Evolutionary conservation across 2,888 invertebrate species (phyloP), one percentile per base, ranked within the genome.

Genomic region (Eilema depressum): DNA sequence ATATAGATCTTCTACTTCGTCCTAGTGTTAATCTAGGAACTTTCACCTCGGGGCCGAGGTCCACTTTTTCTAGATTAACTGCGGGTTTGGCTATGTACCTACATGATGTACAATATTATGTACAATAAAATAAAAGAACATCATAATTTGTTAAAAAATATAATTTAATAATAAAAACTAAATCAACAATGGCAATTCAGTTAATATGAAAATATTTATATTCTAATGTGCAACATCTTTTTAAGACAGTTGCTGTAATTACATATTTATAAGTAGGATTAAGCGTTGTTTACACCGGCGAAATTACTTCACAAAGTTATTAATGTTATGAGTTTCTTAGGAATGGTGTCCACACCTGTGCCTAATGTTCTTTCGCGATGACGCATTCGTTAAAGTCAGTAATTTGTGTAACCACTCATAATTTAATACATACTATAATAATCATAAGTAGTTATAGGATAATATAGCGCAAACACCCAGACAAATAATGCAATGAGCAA

Each of bases 171-270:
- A 85, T 87, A 89, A 86, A 83, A 90, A 91, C 86, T 90, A 87
- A 88, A 89, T 90, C 89, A 93, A 92, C 93, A 93, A 92, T 92
- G 92, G 91, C 91, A 91, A 90, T 89, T 86, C 82, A 86, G 86
- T 89, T 87, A 85, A 83, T 85, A 79, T 78, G 74, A 75, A 80
- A 77, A 83, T 82, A 81, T 73, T 77, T 74, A 75, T 80, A 85
- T 23, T 83, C 74, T 84, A 81, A 74, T 78, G 71, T 78, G 86
- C 83, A 86, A 88, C 86, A 91, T 86, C 88, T 92, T 93, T 88
- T 85, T 57, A 91, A 91, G 91, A 90, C 84, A 86, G 86, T 74
- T 66, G 77, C 76, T 77, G 37, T 83, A 81, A 83, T 83, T 82
- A 82, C 83, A 81, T 83, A 78, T 80, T 73, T 77, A 79, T 76